phyloP scores from a whole-genome alignment of 2,113 vertebrate species.

The Dipodomys spectabilis region DNA sequence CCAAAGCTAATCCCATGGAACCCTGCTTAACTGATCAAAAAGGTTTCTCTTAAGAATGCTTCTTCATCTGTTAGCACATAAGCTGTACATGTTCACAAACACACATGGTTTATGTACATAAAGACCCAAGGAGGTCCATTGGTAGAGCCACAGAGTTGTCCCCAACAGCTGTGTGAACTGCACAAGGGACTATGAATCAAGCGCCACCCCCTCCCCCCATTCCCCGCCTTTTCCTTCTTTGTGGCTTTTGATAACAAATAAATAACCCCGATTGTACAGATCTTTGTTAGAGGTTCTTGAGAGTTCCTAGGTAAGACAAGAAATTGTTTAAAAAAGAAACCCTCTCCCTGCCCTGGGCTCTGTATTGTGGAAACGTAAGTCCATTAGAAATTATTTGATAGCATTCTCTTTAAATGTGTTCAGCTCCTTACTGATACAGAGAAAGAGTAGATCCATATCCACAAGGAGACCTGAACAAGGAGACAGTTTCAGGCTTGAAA shows the following conservation, averaged over 20 bases:
- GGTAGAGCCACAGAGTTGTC: background rate
- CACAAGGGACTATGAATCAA: background rate
- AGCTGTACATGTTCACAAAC: background rate
- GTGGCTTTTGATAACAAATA: slow-evolving; percentile 19
- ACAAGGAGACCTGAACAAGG: background rate
- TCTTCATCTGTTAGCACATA: background rate
- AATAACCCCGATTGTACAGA: background rate
- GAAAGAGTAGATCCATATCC: background rate
- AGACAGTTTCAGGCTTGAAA: background rate
- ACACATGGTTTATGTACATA: background rate
- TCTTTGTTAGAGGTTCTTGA: background rate
- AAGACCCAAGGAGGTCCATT: background rate
- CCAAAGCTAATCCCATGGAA: background rate
- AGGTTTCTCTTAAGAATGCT: background rate
- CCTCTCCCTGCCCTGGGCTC: background rate
- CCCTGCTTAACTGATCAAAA: background rate
- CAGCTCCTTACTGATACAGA: background rate
- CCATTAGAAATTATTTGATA: background rate
- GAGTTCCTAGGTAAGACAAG: slow-evolving; percentile 19
- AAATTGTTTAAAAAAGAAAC: background rate
- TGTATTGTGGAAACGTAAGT: background rate
- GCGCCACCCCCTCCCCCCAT: no score
- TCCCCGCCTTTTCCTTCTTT: background rate
- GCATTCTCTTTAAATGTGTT: background rate
- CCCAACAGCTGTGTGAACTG: background rate